Conservation (phyloP, 2,888 invertebrate species). For the Hydraecia micacea region DNA sequence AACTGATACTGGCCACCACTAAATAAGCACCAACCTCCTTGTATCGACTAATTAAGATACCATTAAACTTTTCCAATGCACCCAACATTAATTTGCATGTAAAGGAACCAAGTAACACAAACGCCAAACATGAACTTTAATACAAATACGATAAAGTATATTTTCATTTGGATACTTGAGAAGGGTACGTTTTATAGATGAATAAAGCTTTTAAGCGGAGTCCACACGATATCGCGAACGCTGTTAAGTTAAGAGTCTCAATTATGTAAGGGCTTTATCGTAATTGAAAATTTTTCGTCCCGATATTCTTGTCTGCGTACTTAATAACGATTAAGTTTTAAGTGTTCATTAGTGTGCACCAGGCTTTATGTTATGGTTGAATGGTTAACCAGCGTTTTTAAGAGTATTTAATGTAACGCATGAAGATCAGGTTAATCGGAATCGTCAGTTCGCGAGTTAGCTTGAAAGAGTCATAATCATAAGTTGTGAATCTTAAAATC, state of each 20-base stretch:
- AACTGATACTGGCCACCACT: conserved; percentile 53
- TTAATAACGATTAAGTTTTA: conserved; percentile 66
- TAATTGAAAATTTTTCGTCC: conserved; percentile 64
- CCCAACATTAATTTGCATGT: conserved; percentile 66
- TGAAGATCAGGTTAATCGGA: conserved; percentile 43
- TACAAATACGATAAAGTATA: conserved; percentile 17
- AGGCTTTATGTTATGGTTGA: conserved; percentile 47
- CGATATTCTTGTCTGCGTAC: conserved; percentile 61
- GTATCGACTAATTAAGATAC: conserved; percentile 68
- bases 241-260: conserved; percentile 66
- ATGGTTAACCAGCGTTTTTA: conserved; percentile 47
- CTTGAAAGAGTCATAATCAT: conserved; percentile 28
- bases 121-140: conserved; percentile 44
- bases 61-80: conserved; percentile 61
- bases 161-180: conserved; percentile 27
- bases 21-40: conserved; percentile 57
- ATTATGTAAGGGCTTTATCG: conserved; percentile 68
- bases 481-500: background rate
- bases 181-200: conserved; percentile 51
- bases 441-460: conserved; percentile 19
- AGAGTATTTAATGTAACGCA: conserved; percentile 44
- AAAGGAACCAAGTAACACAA: conserved; percentile 46
- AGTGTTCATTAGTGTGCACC: conserved; percentile 67
- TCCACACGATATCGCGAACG: conserved; percentile 66
- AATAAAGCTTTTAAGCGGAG: conserved; percentile 66